Evolutionary conservation across 2,113 vertebrate species (phyloP), one percentile per base, ranked within the genome.

Genomic region (Serilophus lunatus): DNA sequence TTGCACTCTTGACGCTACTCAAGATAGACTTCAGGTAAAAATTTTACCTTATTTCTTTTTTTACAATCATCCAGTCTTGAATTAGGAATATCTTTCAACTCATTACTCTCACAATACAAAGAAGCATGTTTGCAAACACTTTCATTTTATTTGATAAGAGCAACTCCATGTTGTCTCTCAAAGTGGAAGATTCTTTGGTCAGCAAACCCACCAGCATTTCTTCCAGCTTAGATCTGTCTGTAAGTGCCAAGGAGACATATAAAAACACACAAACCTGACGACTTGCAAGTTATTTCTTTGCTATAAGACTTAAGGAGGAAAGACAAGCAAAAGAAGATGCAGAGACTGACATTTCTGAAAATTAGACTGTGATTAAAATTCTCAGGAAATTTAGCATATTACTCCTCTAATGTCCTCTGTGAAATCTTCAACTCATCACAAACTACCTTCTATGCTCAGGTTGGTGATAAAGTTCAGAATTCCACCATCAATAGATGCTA

Each of bases 231-330:
- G 24, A 23, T 59, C 9, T 82, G 6, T 38, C 10, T 2, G 4
- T 18, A 72, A 38, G 3, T 22, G 10, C 13, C 5, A 79, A 24
- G 6, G 6, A 29, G 69, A 82, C 36, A 38, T 13, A 60, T 9
- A 10, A 13, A 72, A 61, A 47, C 0, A 0, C 8, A 22, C 3
- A 72, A 38, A 51, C 18, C 40, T 64, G n/a, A 18, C 5, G 3
- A 23, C 1, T 54, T 74, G 20, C 13, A 77, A 70, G 8, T 7
- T 69, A 13, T 91, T 93, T 35, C 8, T 0, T 1, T 61, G 5
- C 23, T 29, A 5, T 65, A 18, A n/a, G 4, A 47, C 5, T 3
- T 50, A 18, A 22, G 14, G 3, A 66, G 11, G 22, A 71, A 56
- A 77, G 11, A 3, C 4, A 44, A 6, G 4, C 16, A 5, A 65